Conservation (phyloP, 2,113 vertebrate species). For the Carollia perspicillata region DNA sequence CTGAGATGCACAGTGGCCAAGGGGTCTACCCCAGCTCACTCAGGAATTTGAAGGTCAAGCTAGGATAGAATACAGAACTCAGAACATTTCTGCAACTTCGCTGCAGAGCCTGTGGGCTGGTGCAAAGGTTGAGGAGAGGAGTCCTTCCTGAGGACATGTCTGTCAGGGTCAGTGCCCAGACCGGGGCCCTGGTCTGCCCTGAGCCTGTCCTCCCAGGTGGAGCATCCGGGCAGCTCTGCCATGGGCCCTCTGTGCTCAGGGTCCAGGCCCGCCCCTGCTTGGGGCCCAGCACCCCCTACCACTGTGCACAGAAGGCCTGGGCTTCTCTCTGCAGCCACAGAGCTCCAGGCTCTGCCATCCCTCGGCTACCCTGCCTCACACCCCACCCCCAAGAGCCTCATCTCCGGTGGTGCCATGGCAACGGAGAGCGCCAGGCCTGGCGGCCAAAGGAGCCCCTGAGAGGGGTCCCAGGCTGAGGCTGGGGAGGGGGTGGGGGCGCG, state of each 20-base stretch:
- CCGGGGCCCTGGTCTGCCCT: neutral
- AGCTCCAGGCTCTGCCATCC: neutral
- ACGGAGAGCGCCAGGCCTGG: conserved; percentile 67
- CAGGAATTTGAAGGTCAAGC: neutral
- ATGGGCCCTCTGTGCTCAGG: neutral
- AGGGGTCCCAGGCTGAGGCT: conserved; percentile 62
- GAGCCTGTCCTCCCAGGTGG: neutral
- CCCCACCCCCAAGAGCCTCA: neutral
- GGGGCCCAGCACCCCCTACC: neutral
- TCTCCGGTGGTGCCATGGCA: neutral
- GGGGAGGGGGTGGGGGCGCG: conserved; percentile 7
- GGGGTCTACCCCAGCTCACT: neutral
- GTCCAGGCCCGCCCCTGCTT: neutral
- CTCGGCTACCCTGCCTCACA: neutral
- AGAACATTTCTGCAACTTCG: neutral
- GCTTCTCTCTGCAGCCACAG: neutral
- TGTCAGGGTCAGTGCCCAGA: neutral
- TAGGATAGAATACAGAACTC: neutral
- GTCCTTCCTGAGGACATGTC: neutral
- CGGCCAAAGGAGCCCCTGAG: conserved; percentile 73
- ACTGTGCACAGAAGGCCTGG: neutral
- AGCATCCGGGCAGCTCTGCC: neutral
- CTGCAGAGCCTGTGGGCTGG: neutral
- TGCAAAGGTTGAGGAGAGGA: neutral
- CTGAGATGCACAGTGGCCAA: neutral